phyloP scores from a whole-genome alignment of 2,888 invertebrate genomes.

The Nymphalis urticae region DNA sequence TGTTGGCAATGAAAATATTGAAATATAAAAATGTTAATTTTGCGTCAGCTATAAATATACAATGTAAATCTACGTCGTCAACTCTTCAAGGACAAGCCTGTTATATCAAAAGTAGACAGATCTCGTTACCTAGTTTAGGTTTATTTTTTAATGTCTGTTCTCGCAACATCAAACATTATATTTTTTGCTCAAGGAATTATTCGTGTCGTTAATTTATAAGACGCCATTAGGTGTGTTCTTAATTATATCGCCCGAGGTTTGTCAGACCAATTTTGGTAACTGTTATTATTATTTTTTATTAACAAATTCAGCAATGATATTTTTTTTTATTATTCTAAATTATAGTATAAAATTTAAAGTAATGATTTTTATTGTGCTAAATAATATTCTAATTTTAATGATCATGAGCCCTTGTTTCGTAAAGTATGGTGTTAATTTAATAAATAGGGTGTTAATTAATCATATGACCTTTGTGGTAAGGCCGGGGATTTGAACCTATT shows the following conservation, averaged over 20 bases:
- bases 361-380: neutral
- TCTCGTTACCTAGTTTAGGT: neutral
- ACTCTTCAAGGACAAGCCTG: neutral
- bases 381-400: conserved; percentile 2
- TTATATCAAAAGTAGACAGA: neutral
- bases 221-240: neutral
- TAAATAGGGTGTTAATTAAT: conserved; percentile 51
- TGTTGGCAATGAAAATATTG: no score
- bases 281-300: neutral
- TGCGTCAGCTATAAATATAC: no score
- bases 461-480: conserved; percentile 60
- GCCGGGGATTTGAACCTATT: conserved; percentile 46
- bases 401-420: neutral
- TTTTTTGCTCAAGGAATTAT: conserved; percentile 3
- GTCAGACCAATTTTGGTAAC: neutral
- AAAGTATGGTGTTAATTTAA: conserved; percentile 15
- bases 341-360: neutral
- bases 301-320: neutral
- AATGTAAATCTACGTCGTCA: no score
- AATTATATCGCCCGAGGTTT: conserved; percentile 8
- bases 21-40: no score
- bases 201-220: conserved; percentile 5
- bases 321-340: conserved; percentile 1
- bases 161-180: neutral
- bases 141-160: conserved; percentile 2